Conservation (phyloP, 2,888 invertebrate genomes). For the Eurytoma adleriae region DNA sequence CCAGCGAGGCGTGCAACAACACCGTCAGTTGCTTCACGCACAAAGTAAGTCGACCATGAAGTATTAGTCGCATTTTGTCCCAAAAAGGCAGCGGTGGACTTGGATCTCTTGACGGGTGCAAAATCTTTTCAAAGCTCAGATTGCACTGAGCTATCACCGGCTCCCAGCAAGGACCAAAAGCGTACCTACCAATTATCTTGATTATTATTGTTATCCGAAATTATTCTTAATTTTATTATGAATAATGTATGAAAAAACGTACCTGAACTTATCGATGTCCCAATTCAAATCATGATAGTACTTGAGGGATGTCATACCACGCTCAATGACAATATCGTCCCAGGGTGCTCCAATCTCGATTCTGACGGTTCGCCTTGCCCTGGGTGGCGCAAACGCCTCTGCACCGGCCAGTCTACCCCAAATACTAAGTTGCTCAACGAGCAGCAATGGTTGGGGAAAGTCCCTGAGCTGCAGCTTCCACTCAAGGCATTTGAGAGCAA, state of each 20-base stretch:
- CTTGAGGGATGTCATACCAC: conserved; percentile 96
- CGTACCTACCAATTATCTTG: conserved; percentile 80
- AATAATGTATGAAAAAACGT: no score
- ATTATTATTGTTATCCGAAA: background rate
- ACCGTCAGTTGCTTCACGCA: conserved; percentile 92
- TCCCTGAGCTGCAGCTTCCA: conserved; percentile 95
- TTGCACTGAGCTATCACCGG: conserved; percentile 95
- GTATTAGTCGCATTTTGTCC: conserved; percentile 95
- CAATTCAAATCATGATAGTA: conserved; percentile 99
- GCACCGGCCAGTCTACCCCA: conserved; percentile 95
- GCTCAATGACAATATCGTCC: conserved; percentile 87
- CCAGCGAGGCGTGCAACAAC: conserved; percentile 94
- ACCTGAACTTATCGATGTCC: conserved; percentile 91
- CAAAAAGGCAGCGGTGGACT: conserved; percentile 96
- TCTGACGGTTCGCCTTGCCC: conserved; percentile 87
- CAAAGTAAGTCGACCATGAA: conserved; percentile 95
- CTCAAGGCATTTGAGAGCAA: conserved; percentile 88
- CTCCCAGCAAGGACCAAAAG: conserved; percentile 99
- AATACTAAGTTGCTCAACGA: conserved; percentile 88
- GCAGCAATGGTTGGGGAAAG: conserved; percentile 95
- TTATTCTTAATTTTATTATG: no score
- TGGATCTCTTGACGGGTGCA: conserved; percentile 92
- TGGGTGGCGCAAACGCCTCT: conserved; percentile 87
- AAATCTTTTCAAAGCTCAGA: conserved; percentile 90
- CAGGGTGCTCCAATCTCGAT: conserved; percentile 92